Conservation (phyloP, 2,888 invertebrate species). For the Dexiosoma caninum region DNA sequence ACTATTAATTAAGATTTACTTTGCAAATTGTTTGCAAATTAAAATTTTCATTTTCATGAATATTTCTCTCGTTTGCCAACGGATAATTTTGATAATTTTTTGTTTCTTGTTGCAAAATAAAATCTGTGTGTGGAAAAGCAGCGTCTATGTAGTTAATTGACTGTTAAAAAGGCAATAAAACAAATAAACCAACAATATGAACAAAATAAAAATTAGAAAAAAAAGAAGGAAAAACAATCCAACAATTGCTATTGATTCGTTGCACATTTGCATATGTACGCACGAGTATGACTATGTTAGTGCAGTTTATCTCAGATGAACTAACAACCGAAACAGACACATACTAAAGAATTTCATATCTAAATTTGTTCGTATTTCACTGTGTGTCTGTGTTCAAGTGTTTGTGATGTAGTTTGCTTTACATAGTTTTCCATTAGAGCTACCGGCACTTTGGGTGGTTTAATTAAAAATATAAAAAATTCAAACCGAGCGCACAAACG, state of each 20-base stretch:
- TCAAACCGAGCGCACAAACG: constrained; percentile 20
- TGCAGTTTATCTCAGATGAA: constrained; percentile 51
- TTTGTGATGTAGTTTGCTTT: not conserved
- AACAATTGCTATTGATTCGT: constrained; percentile 59
- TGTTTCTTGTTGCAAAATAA: constrained; percentile 1
- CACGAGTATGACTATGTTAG: not conserved
- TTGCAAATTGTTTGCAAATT: too few species aligned
- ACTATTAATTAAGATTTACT: not conserved
- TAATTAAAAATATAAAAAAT: constrained; percentile 55
- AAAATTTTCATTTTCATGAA: not conserved
- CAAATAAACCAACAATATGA: constrained; percentile 52
- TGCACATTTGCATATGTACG: constrained; percentile 7
- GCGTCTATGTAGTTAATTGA: constrained; percentile 58
- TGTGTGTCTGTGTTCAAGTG: not conserved
- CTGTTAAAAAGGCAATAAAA: constrained; percentile 64
- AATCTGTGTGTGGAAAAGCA: constrained; percentile 32
- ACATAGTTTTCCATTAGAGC: constrained; percentile 30
- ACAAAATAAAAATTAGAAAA: constrained; percentile 3
- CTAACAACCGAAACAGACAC: constrained; percentile 46
- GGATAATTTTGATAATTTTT: constrained; percentile 1
- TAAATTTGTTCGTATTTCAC: not conserved
- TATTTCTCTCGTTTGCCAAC: not conserved
- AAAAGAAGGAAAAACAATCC: not conserved
- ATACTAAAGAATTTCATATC: not conserved
- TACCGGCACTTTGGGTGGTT: constrained; percentile 64